Base-by-base conservation (phyloP, 2,888 invertebrate species). In the Cerceris ruficornis region DNA sequence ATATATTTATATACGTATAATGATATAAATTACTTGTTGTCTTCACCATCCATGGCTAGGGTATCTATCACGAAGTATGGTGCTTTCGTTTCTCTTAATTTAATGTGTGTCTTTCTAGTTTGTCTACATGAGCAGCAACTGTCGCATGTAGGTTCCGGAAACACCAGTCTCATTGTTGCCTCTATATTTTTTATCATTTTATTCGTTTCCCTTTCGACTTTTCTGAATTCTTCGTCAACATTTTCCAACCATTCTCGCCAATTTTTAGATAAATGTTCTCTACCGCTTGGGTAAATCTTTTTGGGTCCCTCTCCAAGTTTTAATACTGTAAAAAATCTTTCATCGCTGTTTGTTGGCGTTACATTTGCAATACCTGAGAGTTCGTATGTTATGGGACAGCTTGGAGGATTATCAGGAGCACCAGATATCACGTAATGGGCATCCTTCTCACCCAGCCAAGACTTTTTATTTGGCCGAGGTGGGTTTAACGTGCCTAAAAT, bases 71-170 rank as follows among this genome's bases (percentile, higher is more conserved):
- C 80, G 49, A 86, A 57, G 43, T 86, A 85, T 0, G 88, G 87
- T 9, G 75, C 68, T 67, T 89, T 88, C 0, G 81, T 86, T 46
- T 82, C 75, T 13, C 87, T 88, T 66, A 80, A 85, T 43, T 82
- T 87, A 0, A 78, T 49, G n/a, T 88, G 74, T 4, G 86, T 66
- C 52, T 90, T 89, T 46, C 80, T 86, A 0, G 86, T 88, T 76
- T 92, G 89, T 39, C 89, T 85, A 62, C 91, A 91, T 0, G 87
- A 83, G 62, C 91, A 91, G 17, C 92, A 91, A 57, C 72, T 84
- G 43, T 91, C 90, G 67, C 92, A 92, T 1, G 68, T 73, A 0
- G 76, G 79, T 13, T 74, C 83, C 7, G 88, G 84, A 15, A 86
- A 82, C 9, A 88, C 81, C 6, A 86, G 74, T 73, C 82, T 87